Percentiles rank a stretch among this genome's conserved stretches.
Evolutionary conservation across 2,797 vertebrate species (phyloP).

Genomic region (Anisognathus igniventris): DNA sequence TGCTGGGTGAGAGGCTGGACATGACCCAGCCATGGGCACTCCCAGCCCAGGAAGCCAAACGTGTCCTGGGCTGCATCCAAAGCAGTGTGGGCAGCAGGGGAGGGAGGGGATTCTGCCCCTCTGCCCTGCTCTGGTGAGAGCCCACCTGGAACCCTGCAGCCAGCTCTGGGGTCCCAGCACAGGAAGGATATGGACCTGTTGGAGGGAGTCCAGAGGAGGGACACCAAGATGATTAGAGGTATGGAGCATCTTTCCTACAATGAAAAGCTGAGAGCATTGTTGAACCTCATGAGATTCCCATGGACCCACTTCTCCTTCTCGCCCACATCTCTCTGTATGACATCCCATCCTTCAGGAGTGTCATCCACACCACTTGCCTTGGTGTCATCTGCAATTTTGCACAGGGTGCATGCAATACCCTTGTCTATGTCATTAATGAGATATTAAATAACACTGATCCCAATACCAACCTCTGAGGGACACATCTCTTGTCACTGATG

Average conservation of each 20-base stretch:
- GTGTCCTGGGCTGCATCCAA: background rate
- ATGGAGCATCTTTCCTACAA: background rate
- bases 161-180: background rate
- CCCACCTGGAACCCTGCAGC: background rate
- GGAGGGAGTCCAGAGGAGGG: background rate
- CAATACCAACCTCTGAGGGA: fast-evolving
- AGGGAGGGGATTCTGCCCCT: background rate
- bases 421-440: background rate
- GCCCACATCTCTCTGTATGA: background rate
- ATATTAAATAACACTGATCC: background rate
- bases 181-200: background rate
- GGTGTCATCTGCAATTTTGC: background rate
- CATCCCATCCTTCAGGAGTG: background rate
- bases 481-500: background rate
- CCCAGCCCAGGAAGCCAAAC: fast-evolving
- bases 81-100: background rate
- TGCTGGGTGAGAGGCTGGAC: background rate
- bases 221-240: background rate
- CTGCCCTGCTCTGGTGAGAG: background rate
- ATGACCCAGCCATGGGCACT: background rate
- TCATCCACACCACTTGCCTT: background rate
- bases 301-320: background rate
- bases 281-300: background rate
- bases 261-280: background rate
- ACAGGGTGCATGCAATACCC: background rate